Base-by-base conservation (phyloP, 2,888 invertebrate species). In the Spodoptera exigua region DNA sequence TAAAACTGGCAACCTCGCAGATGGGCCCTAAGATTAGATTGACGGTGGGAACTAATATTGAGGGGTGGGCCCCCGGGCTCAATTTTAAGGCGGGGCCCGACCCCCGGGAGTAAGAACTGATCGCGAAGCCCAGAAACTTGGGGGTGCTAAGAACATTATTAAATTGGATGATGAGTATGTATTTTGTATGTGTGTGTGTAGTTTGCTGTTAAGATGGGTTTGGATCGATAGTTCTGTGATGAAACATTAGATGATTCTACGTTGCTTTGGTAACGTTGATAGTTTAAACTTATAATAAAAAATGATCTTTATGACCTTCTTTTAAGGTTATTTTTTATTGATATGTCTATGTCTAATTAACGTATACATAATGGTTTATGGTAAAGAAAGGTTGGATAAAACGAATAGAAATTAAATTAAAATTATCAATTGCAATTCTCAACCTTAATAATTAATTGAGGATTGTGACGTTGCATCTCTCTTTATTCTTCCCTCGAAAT, bases 41-140 rank as follows among this genome's bases (percentile, higher is more conserved):
- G 80, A 81, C 81, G 79, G 70, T 70, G 78, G 61, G 75, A 81
- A 81, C 79, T 83, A 82, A 83, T 84, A 84, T 77, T 78, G 71
- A 67, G 79, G 83, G 84, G 80, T 76, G 76, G 48, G 27, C 61
- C 80, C 82, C 81, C 76, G 40, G 52, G 62, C 74, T 74, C 71
- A 79, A 74, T 79, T 78, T 78, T 74, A 84, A 81, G 81, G 81
- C 79, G 83, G 82, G 70, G 75, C 74, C 61, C 75, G 70, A 61
- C 74, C 76, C 76, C 36, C 59, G 54, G 59, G 70, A 69, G 79
- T 73, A 80, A 79, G 78, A 75, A 73, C 63, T 58, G 68, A 68
- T 59, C 64, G 69, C 74, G 71, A n/a, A 78, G 81, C 39, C 70
- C 65, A 78, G 79, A 76, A 81, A 82, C 81, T 79, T 81, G 55